A percentile compares a stretch with the other conserved stretches of the same genome.
Evolutionary conservation across 2,113 vertebrate species (phyloP).

Genomic region (Callionymus lyra): DNA sequence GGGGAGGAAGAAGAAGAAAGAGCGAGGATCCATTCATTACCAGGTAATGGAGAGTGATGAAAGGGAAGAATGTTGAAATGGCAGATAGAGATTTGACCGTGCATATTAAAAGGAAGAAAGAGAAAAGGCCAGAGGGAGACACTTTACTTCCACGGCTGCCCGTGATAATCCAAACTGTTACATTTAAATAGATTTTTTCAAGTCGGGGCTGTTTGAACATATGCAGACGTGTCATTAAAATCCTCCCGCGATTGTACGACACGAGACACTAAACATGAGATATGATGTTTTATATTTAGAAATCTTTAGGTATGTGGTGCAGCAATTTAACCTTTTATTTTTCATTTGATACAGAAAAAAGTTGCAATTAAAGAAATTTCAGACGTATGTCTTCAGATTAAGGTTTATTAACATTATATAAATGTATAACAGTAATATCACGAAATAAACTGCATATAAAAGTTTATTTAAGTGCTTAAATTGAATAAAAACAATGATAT

Average conservation of each 20-base stretch:
- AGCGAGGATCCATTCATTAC: slow-evolving; percentile 47
- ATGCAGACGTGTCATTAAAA: background rate
- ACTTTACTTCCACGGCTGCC: slow-evolving; percentile 10
- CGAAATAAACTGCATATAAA: too few relatives aligned
- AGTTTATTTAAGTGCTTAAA: too few relatives aligned
- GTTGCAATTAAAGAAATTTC: too few relatives aligned
- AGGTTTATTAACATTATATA: too few relatives aligned
- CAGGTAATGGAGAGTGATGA: slow-evolving; percentile 53
- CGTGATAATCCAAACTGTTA: slow-evolving; percentile 34
- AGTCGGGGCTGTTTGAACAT: slow-evolving; percentile 5
- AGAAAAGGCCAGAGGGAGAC: slow-evolving; percentile 34
- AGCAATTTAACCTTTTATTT: too few relatives aligned
- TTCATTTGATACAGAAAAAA: too few relatives aligned
- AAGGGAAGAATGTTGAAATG: slow-evolving; percentile 42
- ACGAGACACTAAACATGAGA: too few relatives aligned
- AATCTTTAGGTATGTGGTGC: too few relatives aligned
- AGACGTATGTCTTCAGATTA: too few relatives aligned
- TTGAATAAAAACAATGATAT: too few relatives aligned
- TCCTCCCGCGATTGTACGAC: slow-evolving; percentile 2
- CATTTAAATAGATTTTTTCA: slow-evolving; percentile 1
- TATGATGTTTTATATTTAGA: too few relatives aligned
- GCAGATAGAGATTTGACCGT: slow-evolving; percentile 42
- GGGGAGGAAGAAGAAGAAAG: slow-evolving; percentile 24
- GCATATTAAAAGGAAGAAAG: slow-evolving; percentile 39
- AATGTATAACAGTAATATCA: too few relatives aligned